These are phyloP conservation scores for Subanguina moxae DNA, from an alignment of 1,140 invertebrate species.

Conservation along the genomic window DNA sequence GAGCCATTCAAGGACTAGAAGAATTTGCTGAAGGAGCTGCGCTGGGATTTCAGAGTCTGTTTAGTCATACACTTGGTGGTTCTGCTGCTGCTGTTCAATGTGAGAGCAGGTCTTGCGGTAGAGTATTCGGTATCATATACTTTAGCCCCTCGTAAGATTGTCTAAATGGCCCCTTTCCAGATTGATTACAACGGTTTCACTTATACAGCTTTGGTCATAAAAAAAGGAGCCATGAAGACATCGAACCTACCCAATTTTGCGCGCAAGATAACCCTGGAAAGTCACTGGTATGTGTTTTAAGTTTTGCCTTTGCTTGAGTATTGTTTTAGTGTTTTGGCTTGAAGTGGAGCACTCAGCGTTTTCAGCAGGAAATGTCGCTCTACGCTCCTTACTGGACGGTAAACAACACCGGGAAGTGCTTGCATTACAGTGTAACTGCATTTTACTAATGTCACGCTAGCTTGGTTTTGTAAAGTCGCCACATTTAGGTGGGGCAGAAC, in stretches of 20 bases:
- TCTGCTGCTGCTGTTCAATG: not conserved
- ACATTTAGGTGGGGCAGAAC: no score
- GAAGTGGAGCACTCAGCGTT: constrained; percentile 69
- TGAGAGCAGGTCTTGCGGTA: not conserved
- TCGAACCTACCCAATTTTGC: not conserved
- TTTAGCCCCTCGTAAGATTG: not conserved
- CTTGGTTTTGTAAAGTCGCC: no score
- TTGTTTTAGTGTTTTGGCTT: constrained; percentile 73
- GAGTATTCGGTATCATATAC: constrained; percentile 7
- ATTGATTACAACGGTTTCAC: constrained; percentile 2
- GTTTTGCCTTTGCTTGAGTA: not conserved
- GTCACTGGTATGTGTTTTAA: not conserved
- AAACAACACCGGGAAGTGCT: constrained; percentile 82
- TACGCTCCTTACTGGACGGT: constrained; percentile 98
- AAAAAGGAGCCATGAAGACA: not conserved
- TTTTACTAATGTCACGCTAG: constrained; percentile 13
- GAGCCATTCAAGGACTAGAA: no score
- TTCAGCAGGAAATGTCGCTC: constrained; percentile 70
- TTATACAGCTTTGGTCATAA: not conserved
- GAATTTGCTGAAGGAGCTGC: no score
- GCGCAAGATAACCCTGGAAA: not conserved
- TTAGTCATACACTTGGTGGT: not conserved
- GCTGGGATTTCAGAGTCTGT: not conserved
- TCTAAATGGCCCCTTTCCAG: not conserved
- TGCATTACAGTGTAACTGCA: constrained; percentile 77